Evolutionary conservation across 2,113 vertebrate genomes (phyloP), one percentile per base, ranked within the genome.

Genomic region (Nannobrachium achirus): DNA sequence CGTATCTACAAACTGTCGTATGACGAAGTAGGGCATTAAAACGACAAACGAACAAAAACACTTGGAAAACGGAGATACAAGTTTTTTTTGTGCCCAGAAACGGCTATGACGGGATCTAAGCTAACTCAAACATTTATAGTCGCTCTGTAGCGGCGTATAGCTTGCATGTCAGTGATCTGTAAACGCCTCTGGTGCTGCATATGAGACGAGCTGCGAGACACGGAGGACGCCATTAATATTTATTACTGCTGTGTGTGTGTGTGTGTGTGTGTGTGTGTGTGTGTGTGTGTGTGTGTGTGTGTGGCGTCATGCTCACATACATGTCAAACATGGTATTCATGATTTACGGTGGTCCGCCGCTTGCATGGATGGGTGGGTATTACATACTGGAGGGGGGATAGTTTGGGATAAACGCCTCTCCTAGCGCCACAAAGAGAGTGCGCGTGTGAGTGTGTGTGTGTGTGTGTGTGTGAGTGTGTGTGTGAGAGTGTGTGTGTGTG

Each of bases 71-170:
- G 1, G 52, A 56, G 52, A 41, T 20, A 1, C 63, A 33, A 33
- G 25, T 3, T 33, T 33, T 33, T 33, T 73, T 33, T 75, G 75
- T 57, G n/a, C n/a, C n/a, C n/a, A 33, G 60, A 44, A 10, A 65
- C 51, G 58, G 18, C 69, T 71, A 49, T 48, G 25, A 16, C 65
- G 40, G 75, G 74, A 74, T 49, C 51, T 20, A 7, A 60, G 62
- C 44, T 1, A 66, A 68, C 67, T 84, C 79, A 79, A 83, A 88
- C 82, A 81, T 81, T 80, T 78, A 78, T 76, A 81, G 15, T 19
- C n/a, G 67, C 61, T 69, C 52, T 50, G 13, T 69, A 25, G 46
- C n/a, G 48, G 61, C 55, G 15, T 3, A 48, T 11, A n/a, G 6
- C 7, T 48, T 14, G 7, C 38, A 40, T 75, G 58, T 53, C 59